Evolutionary conservation across 2,888 invertebrate species (phyloP).

Genomic region (Tiphia femorata): DNA sequence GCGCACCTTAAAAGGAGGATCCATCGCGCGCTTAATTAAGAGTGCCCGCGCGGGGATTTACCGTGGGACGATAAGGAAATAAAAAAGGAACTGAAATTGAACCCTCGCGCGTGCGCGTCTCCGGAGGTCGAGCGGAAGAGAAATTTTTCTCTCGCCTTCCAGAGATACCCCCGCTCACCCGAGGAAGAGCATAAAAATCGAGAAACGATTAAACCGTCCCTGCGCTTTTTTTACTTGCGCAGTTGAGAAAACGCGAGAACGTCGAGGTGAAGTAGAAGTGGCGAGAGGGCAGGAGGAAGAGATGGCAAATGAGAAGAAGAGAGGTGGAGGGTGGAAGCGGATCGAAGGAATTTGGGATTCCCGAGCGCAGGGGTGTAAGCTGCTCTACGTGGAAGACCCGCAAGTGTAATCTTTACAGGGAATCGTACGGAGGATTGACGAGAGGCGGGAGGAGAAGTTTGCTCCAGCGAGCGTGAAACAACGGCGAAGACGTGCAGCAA

Average conservation of each 20-base stretch:
- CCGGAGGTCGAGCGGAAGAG: too few relatives aligned
- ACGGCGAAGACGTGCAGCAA: too few relatives aligned
- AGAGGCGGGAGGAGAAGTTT: too few relatives aligned
- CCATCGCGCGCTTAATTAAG: too few relatives aligned
- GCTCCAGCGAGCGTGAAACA: slow-evolving; percentile 33
- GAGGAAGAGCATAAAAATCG: not conserved
- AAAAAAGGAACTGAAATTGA: too few relatives aligned
- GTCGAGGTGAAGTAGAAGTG: slow-evolving; percentile 7
- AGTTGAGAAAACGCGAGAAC: too few relatives aligned
- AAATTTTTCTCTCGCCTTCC: too few relatives aligned
- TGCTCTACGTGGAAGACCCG: slow-evolving; percentile 46
- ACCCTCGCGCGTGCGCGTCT: too few relatives aligned
- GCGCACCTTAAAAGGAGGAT: too few relatives aligned
- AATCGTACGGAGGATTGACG: too few relatives aligned
- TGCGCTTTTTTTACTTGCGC: not conserved
- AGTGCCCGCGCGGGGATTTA: too few relatives aligned
- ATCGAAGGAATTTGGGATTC: slow-evolving; percentile 16
- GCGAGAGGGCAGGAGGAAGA: slow-evolving; percentile 5
- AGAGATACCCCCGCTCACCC: not conserved
- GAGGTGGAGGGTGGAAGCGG: not conserved
- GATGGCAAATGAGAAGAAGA: slow-evolving; percentile 6
- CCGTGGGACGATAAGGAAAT: too few relatives aligned
- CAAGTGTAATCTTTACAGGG: slow-evolving; percentile 49
- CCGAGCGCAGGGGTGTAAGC: slow-evolving; percentile 32
- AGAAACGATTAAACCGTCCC: not conserved